phyloP scores from a whole-genome alignment of 2,888 invertebrate genomes.

The Papilio demoleus region DNA sequence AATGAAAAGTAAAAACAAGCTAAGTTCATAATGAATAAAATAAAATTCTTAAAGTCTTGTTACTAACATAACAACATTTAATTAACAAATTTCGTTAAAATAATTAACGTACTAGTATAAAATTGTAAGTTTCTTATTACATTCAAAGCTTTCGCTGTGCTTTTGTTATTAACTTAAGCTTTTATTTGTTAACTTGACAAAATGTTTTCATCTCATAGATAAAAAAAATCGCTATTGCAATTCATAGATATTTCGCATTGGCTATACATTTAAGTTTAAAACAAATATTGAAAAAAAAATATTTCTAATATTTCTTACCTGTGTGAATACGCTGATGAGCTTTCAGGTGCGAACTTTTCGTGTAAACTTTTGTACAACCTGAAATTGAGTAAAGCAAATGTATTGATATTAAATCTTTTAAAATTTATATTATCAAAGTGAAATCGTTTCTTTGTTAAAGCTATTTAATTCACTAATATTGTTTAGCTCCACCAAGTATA shows the following conservation, averaged over 20 bases:
- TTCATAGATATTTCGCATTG: conserved; percentile 35
- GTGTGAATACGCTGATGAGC: conserved; percentile 99
- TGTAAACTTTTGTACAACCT: conserved; percentile 99
- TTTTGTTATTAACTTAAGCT: background rate
- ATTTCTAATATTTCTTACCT: conserved; percentile 84
- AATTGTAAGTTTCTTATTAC: conserved; percentile 16
- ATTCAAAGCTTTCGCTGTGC: conserved; percentile 34
- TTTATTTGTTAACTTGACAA: background rate
- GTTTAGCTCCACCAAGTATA: no score
- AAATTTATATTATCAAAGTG: no score
- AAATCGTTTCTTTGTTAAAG: no score
- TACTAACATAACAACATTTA: no score
- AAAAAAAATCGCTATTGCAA: conserved; percentile 38
- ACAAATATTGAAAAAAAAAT: conserved; percentile 10
- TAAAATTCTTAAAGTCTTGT: no score
- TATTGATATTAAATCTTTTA: background rate
- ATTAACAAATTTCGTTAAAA: no score
- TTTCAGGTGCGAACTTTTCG: conserved; percentile 98
- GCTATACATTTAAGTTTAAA: conserved; percentile 12
- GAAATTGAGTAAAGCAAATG: conserved; percentile 58
- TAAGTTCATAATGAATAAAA: no score
- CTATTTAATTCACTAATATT: no score
- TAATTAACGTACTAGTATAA: no score
- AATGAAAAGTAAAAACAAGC: no score
- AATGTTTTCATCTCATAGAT: no score